Percentiles rank a stretch among this genome's conserved stretches.
These are phyloP conservation scores for Nomada lathburiana DNA, from an alignment of 2,888 invertebrate species.

Conservation along the genomic window DNA sequence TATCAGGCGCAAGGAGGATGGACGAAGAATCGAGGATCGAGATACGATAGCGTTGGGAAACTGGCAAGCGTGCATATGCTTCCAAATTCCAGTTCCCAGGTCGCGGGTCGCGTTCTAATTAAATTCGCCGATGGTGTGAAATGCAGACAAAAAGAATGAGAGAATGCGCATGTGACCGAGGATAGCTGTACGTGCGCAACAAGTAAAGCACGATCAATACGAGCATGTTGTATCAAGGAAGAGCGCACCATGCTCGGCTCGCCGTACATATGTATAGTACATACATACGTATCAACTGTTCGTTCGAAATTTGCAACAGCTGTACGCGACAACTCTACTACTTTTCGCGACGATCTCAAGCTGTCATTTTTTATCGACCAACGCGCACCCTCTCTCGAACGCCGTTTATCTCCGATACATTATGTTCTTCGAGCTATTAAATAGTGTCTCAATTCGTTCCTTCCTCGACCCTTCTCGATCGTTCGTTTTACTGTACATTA, in stretches of 20 bases:
- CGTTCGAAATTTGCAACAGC: neutral
- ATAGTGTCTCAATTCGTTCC: too few relatives aligned
- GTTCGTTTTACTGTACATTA: too few relatives aligned
- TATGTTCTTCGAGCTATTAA: too few relatives aligned
- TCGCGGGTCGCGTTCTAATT: slow-evolving; percentile 74
- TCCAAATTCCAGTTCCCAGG: neutral
- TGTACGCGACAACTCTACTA: neutral
- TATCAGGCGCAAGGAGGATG: too few relatives aligned
- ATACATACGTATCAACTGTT: neutral
- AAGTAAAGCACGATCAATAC: slow-evolving; percentile 83
- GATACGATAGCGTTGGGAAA: too few relatives aligned
- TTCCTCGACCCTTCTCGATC: too few relatives aligned
- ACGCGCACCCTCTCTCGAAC: too few relatives aligned
- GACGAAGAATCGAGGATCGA: too few relatives aligned
- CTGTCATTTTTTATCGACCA: too few relatives aligned
- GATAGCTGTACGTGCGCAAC: slow-evolving; percentile 77
- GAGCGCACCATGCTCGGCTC: slow-evolving; percentile 26
- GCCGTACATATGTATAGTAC: neutral
- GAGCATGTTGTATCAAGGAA: slow-evolving; percentile 74
- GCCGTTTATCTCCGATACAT: too few relatives aligned
- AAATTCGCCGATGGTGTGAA: slow-evolving; percentile 74
- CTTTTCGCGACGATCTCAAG: too few relatives aligned
- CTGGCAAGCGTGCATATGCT: neutral
- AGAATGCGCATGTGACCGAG: slow-evolving; percentile 69
- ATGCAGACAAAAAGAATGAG: slow-evolving; percentile 59